A percentile compares a stretch with the other conserved stretches of the same genome.
Evolutionary conservation across 92 coral and sea anemone genomes (phyloP).

Genomic region (Parazoanthus darwini): DNA sequence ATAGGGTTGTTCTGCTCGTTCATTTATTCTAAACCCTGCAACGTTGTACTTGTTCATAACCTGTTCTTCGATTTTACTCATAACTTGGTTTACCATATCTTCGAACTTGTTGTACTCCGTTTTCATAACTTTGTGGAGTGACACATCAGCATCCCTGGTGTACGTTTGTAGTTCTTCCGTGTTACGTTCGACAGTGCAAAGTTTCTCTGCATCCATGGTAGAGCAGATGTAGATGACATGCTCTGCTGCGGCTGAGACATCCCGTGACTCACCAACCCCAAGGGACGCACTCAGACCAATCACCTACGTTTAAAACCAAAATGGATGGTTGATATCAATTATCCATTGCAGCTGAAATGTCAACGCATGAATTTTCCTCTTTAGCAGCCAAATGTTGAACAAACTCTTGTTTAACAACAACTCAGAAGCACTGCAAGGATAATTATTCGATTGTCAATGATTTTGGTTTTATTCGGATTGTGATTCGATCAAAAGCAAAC

Average conservation of each 20-base stretch:
- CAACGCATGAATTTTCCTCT: no score
- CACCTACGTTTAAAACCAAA: conserved; percentile 51
- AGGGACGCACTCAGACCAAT: conserved; percentile 95
- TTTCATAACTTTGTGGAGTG: conserved; percentile 45
- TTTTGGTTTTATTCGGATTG: no score
- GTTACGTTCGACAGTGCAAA: conserved; percentile 64
- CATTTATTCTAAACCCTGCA: background rate
- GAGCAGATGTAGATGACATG: conserved; percentile 81
- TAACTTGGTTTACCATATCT: conserved; percentile 35
- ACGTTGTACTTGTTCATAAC: conserved; percentile 14
- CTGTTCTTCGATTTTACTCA: conserved; percentile 58
- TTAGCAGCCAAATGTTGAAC: no score
- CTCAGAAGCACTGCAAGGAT: no score
- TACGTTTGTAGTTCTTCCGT: conserved; percentile 50
- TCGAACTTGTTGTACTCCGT: conserved; percentile 55
- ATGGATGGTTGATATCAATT: no score
- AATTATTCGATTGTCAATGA: no score
- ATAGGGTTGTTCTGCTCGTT: conserved; percentile 68
- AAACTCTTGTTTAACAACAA: no score
- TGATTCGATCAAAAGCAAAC: no score
- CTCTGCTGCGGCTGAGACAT: conserved; percentile 53
- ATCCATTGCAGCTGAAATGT: background rate
- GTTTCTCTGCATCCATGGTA: conserved; percentile 66
- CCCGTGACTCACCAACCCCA: conserved; percentile 83
- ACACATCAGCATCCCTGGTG: conserved; percentile 47